Conservation (phyloP, 2,113 vertebrate genomes). For the Oreochromis aureus region DNA sequence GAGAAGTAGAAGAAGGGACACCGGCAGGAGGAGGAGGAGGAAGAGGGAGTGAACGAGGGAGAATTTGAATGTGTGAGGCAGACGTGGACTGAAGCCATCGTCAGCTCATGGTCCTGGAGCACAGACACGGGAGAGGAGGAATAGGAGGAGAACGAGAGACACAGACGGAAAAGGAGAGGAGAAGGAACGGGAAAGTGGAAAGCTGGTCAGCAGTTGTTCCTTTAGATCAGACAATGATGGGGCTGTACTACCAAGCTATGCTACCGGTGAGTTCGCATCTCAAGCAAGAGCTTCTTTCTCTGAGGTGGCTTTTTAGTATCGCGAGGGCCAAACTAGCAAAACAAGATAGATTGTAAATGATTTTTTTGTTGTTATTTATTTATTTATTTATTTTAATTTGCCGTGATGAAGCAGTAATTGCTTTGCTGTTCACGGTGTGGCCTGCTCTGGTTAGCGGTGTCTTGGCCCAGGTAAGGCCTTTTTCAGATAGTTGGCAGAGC, state of each 20-base stretch:
- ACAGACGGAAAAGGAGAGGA: slow-evolving; percentile 19
- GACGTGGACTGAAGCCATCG: slow-evolving; percentile 56
- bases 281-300: neutral
- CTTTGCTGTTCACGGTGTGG: neutral
- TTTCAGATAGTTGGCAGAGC: slow-evolving; percentile 51
- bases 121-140: slow-evolving; percentile 41
- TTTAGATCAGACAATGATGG: slow-evolving; percentile 70
- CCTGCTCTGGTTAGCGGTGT: slow-evolving; percentile 6
- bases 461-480: slow-evolving; percentile 61
- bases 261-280: slow-evolving; percentile 61
- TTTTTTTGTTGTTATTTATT: neutral
- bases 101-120: slow-evolving; percentile 60
- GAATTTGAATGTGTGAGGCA: slow-evolving; percentile 66
- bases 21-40: slow-evolving; percentile 44
- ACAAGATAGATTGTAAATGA: neutral
- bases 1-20: slow-evolving; percentile 41
- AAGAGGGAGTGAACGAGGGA: slow-evolving; percentile 60
- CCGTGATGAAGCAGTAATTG: neutral
- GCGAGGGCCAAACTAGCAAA: neutral
- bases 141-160: slow-evolving; percentile 25
- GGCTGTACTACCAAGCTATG: slow-evolving; percentile 68
- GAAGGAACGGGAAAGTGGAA: slow-evolving; percentile 29
- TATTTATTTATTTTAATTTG: neutral
- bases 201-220: slow-evolving; percentile 49
- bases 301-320: neutral